Evolutionary conservation across 2,888 invertebrate species (phyloP), one percentile per base, ranked within the genome.

Genomic region (Athrips mouffetella): DNA sequence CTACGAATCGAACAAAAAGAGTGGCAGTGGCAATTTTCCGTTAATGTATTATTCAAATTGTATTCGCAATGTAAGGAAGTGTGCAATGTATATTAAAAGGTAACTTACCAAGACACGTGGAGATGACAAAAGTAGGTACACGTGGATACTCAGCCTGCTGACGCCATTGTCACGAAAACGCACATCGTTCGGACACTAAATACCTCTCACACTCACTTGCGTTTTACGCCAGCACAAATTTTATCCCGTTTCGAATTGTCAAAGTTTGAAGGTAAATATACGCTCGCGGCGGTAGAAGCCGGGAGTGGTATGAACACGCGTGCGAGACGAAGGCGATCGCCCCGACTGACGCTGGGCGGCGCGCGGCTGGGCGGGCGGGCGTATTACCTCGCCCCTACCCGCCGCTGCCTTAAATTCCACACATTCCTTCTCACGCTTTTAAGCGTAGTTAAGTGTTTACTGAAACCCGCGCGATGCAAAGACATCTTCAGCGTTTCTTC

Each of bases 21-120:
- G 42, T 42, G 42, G 42, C 20, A 42, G 30, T 42, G 29, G 18
- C 29, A 42, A 18, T 40, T 25, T 40, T 25, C 15, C 2, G 30
- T 18, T 18, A 10, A 13, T 16, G 2, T 11, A 15, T 7, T 27
- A 27, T n/a, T 27, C n/a, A 10, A 27, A 10, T 16, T 39, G 7
- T 11, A 3, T 10, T 39, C 3, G 11, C 18, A 39, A 21, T 29
- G 3, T 8, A 42, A 18, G 15, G 7, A 5, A 42, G 29, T 8
- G 29, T 27, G 27, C 6, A 18, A 31, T n/a, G 11, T 31, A 44
- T 33, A 49, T 49, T 54, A 51, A 50, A 53, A 30, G 42, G 20
- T 37, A 55, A 79, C 81, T 83, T 70, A 86, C 86, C 81, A 74
- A 65, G 60, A 60, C 70, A 70, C 73, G 77, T 73, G 71, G 67